Base-by-base conservation (phyloP, 2,888 invertebrate species). In the Copidosoma aretas region DNA sequence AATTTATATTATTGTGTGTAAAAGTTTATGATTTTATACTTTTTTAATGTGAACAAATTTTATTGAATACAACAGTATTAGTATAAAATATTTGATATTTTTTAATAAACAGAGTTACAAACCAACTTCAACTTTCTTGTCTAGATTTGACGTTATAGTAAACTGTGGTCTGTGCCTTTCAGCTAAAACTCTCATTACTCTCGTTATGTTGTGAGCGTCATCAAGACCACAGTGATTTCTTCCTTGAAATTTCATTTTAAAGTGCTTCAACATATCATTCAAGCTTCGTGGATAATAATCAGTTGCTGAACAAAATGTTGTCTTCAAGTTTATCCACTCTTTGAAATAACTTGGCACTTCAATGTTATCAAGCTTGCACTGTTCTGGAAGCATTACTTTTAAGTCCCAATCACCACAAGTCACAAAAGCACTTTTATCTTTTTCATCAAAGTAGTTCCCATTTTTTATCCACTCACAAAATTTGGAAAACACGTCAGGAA, bases 331-430 rank as follows among this genome's bases (percentile, higher is more conserved):
- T 61, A 89, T 86, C 89, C 89, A 89, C 17, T 79, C 73, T 15
- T 80, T 77, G 69, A 87, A 86, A 75, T 86, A 84, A 15, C 69
- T 74, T 12, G 84, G 86, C 5, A 85, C 53, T 5, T 73, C 60
- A 25, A 85, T 65, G 1, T 80, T 75, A 17, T 84, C 84, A 15
- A 84, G 74, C 10, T 76, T 52, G 71, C 87, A 87, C 75, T 88
- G 87, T 3, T 73, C 73, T 1, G 86, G 87, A 32, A 88, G 74
- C 86, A 88, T 87, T 1, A 79, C 81, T 68, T 82, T 83, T 10
- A 88, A 79, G 73, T 87, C 87, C 89, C 89, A 89, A 77, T 89
- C 88, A 10, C 89, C 89, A 78, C 88, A 88, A 0, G 89, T 88
- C 1, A 89, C 85, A 80, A 89, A 87, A 59, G 85, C 84, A 66